These are phyloP conservation scores for Catalaphyllia jardinei DNA, from an alignment of 64 coral and sea anemone species.

Conservation along the genomic window DNA sequence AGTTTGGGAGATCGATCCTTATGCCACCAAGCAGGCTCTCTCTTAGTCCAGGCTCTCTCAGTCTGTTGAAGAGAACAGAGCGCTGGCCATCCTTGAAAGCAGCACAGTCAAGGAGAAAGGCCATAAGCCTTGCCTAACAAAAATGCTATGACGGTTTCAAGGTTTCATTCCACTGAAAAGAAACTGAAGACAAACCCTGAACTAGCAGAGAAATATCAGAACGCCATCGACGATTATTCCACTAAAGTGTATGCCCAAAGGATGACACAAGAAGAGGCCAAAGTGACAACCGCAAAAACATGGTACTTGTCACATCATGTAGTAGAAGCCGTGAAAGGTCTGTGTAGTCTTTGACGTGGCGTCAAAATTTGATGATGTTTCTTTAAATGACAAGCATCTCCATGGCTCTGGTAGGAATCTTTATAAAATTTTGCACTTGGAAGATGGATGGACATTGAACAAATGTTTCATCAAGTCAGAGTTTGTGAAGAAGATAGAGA, in stretches of 20 bases:
- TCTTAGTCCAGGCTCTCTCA: neutral
- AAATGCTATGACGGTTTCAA: conserved; percentile 2
- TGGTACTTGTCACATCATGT: conserved; percentile 71
- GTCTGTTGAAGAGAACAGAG: conserved; percentile 40
- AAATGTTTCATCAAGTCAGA: conserved; percentile 57
- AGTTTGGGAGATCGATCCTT: conserved; percentile 19
- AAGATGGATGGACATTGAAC: conserved; percentile 29
- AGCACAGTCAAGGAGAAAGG: conserved; percentile 9
- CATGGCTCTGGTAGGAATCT: no score
- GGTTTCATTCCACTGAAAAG: conserved; percentile 19
- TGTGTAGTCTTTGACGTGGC: no score
- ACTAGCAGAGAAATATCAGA: conserved; percentile 23
- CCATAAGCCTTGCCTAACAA: conserved; percentile 51
- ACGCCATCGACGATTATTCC: conserved; percentile 5
- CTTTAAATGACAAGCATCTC: no score
- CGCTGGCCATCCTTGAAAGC: conserved; percentile 8
- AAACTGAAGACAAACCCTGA: conserved; percentile 23
- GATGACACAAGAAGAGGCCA: neutral
- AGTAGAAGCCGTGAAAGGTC: no score
- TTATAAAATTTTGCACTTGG: conserved; percentile 16
- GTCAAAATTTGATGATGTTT: no score
- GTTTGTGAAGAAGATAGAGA: conserved; percentile 48
- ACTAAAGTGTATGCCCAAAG: conserved; percentile 26
- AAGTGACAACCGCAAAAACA: neutral
- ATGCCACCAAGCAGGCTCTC: neutral